Evolutionary conservation across 2,888 invertebrate species (phyloP).

Genomic region (Tipula helvola): DNA sequence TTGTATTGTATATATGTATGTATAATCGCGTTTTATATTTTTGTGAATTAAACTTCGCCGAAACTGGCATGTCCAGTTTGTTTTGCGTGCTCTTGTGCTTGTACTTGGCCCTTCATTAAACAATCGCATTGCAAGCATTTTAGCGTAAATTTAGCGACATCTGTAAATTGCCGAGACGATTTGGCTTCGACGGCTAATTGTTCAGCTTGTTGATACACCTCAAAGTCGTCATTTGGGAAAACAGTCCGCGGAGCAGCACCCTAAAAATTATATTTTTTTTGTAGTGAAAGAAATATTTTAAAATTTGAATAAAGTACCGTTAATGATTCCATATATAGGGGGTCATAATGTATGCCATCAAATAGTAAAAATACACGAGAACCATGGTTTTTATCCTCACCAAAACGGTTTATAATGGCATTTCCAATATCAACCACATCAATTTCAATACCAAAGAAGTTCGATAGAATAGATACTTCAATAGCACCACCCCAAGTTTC

Average conservation of each 20-base stretch:
- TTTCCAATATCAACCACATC: constrained; percentile 87
- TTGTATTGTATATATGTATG: background rate
- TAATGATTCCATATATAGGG: constrained; percentile 71
- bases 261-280: constrained; percentile 32
- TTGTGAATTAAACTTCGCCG: constrained; percentile 51
- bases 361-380: constrained; percentile 79
- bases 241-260: constrained; percentile 63
- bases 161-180: constrained; percentile 80
- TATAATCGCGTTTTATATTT: background rate
- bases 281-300: background rate
- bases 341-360: constrained; percentile 95
- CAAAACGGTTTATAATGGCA: constrained; percentile 81
- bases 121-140: constrained; percentile 72
- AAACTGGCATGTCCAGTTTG: constrained; percentile 71
- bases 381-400: constrained; percentile 78
- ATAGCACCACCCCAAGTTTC: constrained; percentile 96
- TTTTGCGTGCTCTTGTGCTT: constrained; percentile 76
- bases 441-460: constrained; percentile 81
- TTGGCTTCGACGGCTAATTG: constrained; percentile 80
- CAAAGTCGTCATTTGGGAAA: constrained; percentile 58
- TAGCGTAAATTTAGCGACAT: constrained; percentile 73
- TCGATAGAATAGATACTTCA: constrained; percentile 77
- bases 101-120: constrained; percentile 62
- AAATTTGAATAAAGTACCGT: constrained; percentile 43
- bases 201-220: constrained; percentile 65